These are phyloP conservation scores for Trachymyrmex cornetzi DNA, from an alignment of 1,140 invertebrate genomes.

Conservation along the genomic window DNA sequence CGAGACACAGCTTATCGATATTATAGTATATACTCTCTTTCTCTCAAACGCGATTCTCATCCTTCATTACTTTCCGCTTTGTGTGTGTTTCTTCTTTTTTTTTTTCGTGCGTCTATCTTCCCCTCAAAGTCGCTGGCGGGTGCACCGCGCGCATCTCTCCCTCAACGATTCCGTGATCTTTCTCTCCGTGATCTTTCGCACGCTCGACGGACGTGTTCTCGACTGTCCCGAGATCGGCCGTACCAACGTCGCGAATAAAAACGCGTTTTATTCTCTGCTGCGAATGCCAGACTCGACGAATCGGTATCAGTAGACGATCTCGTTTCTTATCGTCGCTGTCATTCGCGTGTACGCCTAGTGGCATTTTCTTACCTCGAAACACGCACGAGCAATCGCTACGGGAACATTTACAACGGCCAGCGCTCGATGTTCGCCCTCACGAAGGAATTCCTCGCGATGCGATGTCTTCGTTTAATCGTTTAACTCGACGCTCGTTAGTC, in stretches of 20 bases:
- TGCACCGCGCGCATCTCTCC: constrained; percentile 56
- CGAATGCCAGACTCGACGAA: background rate
- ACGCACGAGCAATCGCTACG: constrained; percentile 51
- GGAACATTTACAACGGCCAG: constrained; percentile 71
- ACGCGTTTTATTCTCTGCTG: background rate
- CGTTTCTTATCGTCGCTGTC: background rate
- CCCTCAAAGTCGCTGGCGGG: constrained; percentile 82
- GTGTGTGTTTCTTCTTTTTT: constrained; percentile 20
- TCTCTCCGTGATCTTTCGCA: background rate
- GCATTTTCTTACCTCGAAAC: background rate
- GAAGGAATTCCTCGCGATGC: constrained; percentile 59
- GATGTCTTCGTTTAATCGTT: constrained; percentile 24
- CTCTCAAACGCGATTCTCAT: constrained; percentile 68
- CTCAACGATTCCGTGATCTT: constrained; percentile 38
- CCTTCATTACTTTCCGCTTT: constrained; percentile 75
- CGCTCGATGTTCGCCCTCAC: constrained; percentile 54
- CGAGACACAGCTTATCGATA: constrained; percentile 75
- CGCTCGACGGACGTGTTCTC: constrained; percentile 39
- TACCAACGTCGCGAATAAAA: constrained; percentile 5
- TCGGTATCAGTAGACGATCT: background rate
- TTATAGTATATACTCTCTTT: constrained; percentile 41
- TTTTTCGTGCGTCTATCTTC: constrained; percentile 78
- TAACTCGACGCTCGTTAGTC: background rate
- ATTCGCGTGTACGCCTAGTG: background rate
- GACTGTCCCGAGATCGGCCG: background rate